Evolutionary conservation across 2,113 vertebrate species (phyloP).

Genomic region (Candoia aspera): DNA sequence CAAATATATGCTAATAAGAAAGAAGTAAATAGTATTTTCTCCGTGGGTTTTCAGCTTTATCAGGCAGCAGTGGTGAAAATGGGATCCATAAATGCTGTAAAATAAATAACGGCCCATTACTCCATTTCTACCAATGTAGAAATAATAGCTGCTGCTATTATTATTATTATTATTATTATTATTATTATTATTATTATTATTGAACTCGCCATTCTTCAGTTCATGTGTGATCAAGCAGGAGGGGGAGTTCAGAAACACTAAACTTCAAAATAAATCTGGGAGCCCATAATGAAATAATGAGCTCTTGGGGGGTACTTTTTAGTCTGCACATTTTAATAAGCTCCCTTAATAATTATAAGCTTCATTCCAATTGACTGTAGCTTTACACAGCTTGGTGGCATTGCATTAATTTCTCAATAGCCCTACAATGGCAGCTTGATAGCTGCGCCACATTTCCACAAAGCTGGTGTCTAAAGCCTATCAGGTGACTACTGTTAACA

Average conservation of each 20-base stretch:
- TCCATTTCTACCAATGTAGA: background rate
- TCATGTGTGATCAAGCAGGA: background rate
- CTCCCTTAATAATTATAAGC: slow-evolving; percentile 3
- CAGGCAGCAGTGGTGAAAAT: background rate
- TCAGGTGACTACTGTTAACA: slow-evolving; percentile 2
- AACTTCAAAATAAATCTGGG: background rate
- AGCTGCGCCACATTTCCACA: background rate
- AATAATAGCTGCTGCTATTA: too few species aligned
- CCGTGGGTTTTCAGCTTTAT: background rate
- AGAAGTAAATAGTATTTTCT: background rate
- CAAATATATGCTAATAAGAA: background rate
- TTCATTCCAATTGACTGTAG: slow-evolving; percentile 11
- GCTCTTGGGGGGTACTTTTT: slow-evolving; percentile 5
- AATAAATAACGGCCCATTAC: background rate
- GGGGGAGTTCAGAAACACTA: background rate
- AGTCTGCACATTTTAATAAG: slow-evolving; percentile 14
- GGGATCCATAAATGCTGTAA: background rate
- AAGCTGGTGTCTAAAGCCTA: background rate
- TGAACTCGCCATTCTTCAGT: background rate
- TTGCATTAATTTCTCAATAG: slow-evolving; percentile 10
- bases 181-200: background rate
- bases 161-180: too few species aligned
- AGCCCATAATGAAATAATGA: slow-evolving; percentile 16
- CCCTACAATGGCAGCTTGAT: slow-evolving; percentile 9
- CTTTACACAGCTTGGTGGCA: background rate